Evolutionary conservation across 2,888 invertebrate species (phyloP), one percentile per base, ranked within the genome.

Genomic region (Pegoplata infirma): DNA sequence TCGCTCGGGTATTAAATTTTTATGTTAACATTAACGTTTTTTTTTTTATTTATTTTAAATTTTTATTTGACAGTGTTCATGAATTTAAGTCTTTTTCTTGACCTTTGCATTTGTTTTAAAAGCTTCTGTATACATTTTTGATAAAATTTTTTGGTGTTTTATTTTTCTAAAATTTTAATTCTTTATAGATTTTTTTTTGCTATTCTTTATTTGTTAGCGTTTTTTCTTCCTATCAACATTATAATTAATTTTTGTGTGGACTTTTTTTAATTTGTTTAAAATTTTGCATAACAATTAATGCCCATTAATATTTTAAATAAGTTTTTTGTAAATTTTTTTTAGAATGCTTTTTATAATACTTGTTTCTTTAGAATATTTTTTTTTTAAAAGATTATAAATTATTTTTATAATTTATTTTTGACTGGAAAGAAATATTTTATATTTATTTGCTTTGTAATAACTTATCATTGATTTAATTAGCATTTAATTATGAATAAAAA

Each of bases 351-450:
- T 19, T 44, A 4, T 17, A 12, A 59, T 46, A 59, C 59, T 44
- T 25, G 59, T 59, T 59, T 25, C 3, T 23, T n/a, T 16, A 8
- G 16, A 44, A 59, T 14, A 46, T 12, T 47, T 8, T 0, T 47
- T 58, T 19, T 25, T n/a, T n/a, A n/a, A n/a, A n/a, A 71, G 44
- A 53, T 28, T 10, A 71, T 16, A 61, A 71, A 25, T 58, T 23
- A 36, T 49, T n/a, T n/a, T 19, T 21, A 21, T 17, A n/a, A n/a
- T n/a, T n/a, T 21, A 8, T 40, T 61, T n/a, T 47, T 46, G n/a
- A 10, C n/a, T 58, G 21, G 44, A 23, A 19, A 58, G 19, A 1
- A 36, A 3, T 55, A 4, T 55, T 66, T 46, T 16, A 7, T 10
- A 12, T 10, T 32, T 32, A 32, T n/a, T n/a, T n/a, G n/a, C n/a